A percentile compares a stretch with the other conserved stretches of the same genome.
Evolutionary conservation across 2,888 invertebrate species (phyloP).

Genomic region (Nipponacmea schrenckii): DNA sequence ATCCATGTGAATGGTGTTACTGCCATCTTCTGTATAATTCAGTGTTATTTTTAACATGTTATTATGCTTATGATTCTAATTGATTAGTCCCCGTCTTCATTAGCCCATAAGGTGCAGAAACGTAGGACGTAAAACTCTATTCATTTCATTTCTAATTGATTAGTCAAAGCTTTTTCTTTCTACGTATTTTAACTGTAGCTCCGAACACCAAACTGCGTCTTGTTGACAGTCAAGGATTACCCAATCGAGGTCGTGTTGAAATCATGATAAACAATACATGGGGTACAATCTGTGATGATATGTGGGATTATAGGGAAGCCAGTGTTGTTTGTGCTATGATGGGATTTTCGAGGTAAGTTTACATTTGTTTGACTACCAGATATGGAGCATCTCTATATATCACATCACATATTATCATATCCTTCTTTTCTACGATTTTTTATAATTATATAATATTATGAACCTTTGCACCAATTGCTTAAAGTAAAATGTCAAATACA

Average conservation of each 20-base stretch:
- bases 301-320: conserved; percentile 12
- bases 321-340: conserved; percentile 24
- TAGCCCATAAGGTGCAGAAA: too few relatives aligned
- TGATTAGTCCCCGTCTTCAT: too few relatives aligned
- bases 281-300: conserved; percentile 24
- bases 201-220: background rate
- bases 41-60: too few relatives aligned
- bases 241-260: conserved; percentile 1
- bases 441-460: too few relatives aligned
- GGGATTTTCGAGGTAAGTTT: conserved; percentile 20
- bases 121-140: too few relatives aligned
- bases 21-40: too few relatives aligned
- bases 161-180: background rate
- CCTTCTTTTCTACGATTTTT: background rate
- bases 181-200: conserved; percentile 6
- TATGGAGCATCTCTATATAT: background rate
- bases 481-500: too few relatives aligned
- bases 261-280: background rate
- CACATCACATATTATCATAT: background rate
- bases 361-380: background rate
- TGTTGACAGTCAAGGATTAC: conserved; percentile 1
- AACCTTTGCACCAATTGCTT: too few relatives aligned
- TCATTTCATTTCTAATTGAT: too few relatives aligned
- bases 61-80: too few relatives aligned
- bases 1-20: too few relatives aligned